phyloP scores from a whole-genome alignment of 2,797 vertebrate species.

The Myotis planiceps region DNA sequence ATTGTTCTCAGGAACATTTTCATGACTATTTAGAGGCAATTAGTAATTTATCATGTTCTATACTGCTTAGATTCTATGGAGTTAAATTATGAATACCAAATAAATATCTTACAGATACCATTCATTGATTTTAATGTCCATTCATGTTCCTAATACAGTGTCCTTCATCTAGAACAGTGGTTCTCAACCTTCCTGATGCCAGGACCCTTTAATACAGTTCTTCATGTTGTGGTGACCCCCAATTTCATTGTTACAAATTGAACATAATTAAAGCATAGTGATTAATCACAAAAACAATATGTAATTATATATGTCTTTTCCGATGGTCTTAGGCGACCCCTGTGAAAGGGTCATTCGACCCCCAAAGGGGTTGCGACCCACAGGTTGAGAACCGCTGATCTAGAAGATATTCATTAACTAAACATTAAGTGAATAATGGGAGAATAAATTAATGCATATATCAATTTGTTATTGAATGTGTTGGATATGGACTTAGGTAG shows the following conservation, averaged over 20 bases:
- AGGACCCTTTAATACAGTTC: too few species aligned
- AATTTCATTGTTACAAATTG: too few species aligned
- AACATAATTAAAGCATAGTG: too few species aligned
- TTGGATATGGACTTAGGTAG: neutral
- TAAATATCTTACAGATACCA: neutral
- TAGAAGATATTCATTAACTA: neutral
- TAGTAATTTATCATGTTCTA: neutral
- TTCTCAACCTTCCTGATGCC: too few species aligned
- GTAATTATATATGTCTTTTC: too few species aligned
- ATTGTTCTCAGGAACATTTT: neutral
- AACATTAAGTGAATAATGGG: neutral
- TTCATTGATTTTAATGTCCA: neutral
- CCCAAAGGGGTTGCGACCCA: too few species aligned
- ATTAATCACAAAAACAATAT: too few species aligned
- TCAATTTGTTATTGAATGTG: neutral
- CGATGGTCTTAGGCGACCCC: too few species aligned
- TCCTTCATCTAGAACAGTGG: neutral
- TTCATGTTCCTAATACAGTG: neutral
- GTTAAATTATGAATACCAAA: neutral
- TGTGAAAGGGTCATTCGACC: too few species aligned
- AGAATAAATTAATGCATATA: neutral
- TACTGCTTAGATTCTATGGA: neutral
- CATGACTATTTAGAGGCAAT: neutral
- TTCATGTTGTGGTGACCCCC: too few species aligned
- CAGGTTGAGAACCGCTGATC: neutral